Evolutionary conservation across 2,113 vertebrate species (phyloP), one percentile per base, ranked within the genome.

Genomic region (Colius striatus): DNA sequence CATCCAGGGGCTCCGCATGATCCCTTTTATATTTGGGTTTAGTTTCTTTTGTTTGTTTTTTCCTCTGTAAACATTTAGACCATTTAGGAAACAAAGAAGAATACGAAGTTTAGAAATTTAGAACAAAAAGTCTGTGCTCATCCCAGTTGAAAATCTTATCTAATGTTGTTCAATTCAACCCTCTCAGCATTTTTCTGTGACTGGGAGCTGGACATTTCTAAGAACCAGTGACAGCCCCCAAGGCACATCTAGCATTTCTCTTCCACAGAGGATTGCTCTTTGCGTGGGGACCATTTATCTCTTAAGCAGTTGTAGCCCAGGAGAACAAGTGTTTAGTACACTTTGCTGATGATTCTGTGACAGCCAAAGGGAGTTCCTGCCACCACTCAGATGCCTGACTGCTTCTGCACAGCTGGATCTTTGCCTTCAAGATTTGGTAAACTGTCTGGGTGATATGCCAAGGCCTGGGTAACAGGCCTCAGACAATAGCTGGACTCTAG

Each of bases 31-130:
- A 13, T n/a, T 61, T 57, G 22, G 16, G 3, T 45, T 45, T 11
- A 7, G 0, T 1, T 2, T 4, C 34, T 51, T 48, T 20, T 27
- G 6, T 10, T 30, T 17, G 45, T 61, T 32, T 7, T 45, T 27
- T 47, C 20, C 30, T 83, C n/a, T 78, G 26, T 43, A 78, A 77
- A 60, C 17, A 41, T 60, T 72, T 58, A 83, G 32, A 53, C 9
- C 58, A 26, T 29, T 72, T 78, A 53, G 27, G 51, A 78, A n/a
- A 53, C 22, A 27, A 65, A 71, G 72, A 60, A 51, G 29, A 84
- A 29, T 7, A 34, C 60, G 66, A 54, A 66, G 32, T 54, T 54
- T 61, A n/a, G 32, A 78, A 73, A 84, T 66, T 73, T 72, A 72
- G 57, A 60, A n/a, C 29, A 45, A 51, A 45, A 47, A n/a, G 30